Conservation (phyloP, 1,140 invertebrate species). For the Bombus confusus region DNA sequence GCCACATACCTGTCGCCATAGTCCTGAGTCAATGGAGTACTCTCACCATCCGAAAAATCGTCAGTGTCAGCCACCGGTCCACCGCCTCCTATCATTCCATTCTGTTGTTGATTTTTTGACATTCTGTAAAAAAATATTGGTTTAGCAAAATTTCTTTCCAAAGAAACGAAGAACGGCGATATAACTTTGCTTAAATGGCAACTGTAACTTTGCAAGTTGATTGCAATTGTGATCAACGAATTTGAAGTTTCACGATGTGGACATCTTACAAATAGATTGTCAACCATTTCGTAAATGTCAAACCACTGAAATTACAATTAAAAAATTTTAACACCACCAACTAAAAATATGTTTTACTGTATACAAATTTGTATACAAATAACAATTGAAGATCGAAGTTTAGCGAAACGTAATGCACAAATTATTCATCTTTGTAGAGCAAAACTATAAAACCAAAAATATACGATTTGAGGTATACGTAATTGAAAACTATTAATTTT, state of each 20-base stretch:
- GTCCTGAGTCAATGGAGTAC: conserved; percentile 91
- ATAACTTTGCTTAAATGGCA: not conserved
- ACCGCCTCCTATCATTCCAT: conserved; percentile 85
- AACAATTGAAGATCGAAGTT: not conserved
- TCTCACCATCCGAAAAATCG: conserved; percentile 92
- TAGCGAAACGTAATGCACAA: not conserved
- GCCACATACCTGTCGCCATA: conserved; percentile 91
- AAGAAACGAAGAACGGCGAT: not conserved
- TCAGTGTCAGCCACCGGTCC: conserved; percentile 86
- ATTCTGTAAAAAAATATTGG: conserved; percentile 65
- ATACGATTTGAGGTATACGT: not conserved
- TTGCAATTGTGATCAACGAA: not conserved
- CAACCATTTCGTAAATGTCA: not conserved
- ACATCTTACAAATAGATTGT: not conserved
- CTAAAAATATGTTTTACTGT: too few species aligned
- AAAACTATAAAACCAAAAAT: not conserved
- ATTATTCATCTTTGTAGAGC: too few species aligned
- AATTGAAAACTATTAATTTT: not conserved
- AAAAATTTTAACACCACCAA: not conserved
- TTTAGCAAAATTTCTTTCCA: not conserved
- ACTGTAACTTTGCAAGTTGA: not conserved
- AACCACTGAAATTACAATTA: not conserved
- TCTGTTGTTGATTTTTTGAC: conserved; percentile 78
- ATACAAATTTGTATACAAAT: too few species aligned
- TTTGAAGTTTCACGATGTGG: not conserved